Conservation (phyloP, 2,797 vertebrate species). For the Percopsis omiscomaycus region DNA sequence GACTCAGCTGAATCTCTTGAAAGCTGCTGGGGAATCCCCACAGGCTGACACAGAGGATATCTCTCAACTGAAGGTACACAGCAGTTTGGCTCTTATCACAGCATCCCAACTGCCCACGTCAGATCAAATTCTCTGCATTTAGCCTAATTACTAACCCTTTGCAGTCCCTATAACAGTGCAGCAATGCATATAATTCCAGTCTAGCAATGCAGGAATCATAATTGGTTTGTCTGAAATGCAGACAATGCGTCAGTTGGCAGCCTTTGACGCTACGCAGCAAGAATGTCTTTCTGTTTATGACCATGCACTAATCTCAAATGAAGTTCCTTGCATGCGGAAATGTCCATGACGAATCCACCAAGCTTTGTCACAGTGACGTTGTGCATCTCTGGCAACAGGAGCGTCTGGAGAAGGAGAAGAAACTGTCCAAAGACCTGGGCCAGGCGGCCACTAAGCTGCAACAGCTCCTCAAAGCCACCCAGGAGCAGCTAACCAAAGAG, state of each 20-base stretch:
- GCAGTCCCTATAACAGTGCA: too few relatives aligned
- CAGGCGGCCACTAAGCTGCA: slow-evolving; percentile 89
- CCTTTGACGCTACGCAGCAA: too few relatives aligned
- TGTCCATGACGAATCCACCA: neutral
- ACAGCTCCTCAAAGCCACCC: slow-evolving; percentile 86
- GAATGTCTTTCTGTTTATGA: too few relatives aligned
- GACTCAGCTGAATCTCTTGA: slow-evolving; percentile 85
- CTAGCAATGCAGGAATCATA: too few relatives aligned
- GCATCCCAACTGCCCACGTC: too few relatives aligned
- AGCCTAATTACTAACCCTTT: too few relatives aligned
- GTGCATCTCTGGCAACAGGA: slow-evolving; percentile 73
- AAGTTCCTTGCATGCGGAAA: too few relatives aligned
- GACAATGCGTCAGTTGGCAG: too few relatives aligned
- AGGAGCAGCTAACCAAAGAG: slow-evolving; percentile 90
- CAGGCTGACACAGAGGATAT: slow-evolving; percentile 75
- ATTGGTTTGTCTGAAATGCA: too few relatives aligned
- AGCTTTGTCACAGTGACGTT: neutral
- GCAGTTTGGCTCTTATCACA: neutral
- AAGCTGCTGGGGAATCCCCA: slow-evolving; percentile 61
- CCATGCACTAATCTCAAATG: too few relatives aligned
- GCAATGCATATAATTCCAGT: too few relatives aligned
- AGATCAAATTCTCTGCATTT: too few relatives aligned
- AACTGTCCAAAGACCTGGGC: slow-evolving; percentile 88
- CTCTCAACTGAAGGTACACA: slow-evolving; percentile 84
- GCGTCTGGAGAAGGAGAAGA: slow-evolving; percentile 92